Base-by-base conservation (phyloP, 1,140 invertebrate species). In the Nymphalis io region DNA sequence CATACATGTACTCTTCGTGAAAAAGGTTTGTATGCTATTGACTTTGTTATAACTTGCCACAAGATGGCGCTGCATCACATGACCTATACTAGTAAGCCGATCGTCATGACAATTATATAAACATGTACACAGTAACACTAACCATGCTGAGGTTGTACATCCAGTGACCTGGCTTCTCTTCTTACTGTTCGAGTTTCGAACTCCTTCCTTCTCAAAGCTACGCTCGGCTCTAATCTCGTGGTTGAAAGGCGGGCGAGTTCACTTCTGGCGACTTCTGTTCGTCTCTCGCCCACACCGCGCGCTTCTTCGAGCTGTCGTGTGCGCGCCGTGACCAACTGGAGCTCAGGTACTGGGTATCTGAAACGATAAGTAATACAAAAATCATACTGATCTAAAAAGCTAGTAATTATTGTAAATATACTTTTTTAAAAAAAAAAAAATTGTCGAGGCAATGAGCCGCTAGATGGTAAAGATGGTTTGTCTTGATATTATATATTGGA, bases 241-340 rank as follows among this genome's bases (percentile, higher is more conserved):
- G 93, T 93, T 46, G 94, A 94, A 46, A 97, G 82, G 38, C 95
- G 88, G 5, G 95, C 94, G 63, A 96, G 86, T 83, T 96, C 96
- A 81, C 95, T 96, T 70, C 94, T 93, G 64, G 95, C 95, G 21
- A 95, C 92, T 74, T 93, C 94, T 3, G 94, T 96, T 46, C 95
- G 92, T 73, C 94, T 92, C 42, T 93, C 93, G 5, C 93, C 79
- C 3, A 88, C 82, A 3, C 89, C 71, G 83, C 92, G 78, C 85
- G 93, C 83, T 93, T 93, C 93, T 78, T 96, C 95, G 82, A 97
- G 95, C 77, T 96, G 95, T 69, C 94, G 93, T 0, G 95, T 95
- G n/a, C 95, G 89, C 60, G 94, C 93, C 1, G 94, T 94, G 20
- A 96, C 95, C 46, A 95, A 92, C 76, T 95, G 94, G 16, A 94